Evolutionary conservation across 2,888 invertebrate species (phyloP).

Genomic region (Drosophila nr. perissopoda): DNA sequence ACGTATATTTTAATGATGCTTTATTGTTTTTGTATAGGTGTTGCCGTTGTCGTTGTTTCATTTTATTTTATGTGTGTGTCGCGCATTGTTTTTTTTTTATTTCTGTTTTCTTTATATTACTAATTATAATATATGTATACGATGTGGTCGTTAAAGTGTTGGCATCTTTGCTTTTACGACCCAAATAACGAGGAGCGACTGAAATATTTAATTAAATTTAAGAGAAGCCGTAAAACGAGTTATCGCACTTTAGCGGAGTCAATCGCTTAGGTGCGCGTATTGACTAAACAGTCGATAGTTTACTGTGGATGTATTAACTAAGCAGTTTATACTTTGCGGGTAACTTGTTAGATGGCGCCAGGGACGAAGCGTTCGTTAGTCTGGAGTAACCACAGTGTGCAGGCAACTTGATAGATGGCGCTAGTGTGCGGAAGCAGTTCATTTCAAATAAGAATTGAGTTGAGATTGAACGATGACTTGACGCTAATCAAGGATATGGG

Average conservation of each 20-base stretch:
- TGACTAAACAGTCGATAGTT: slow-evolving; percentile 2
- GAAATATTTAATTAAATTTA: slow-evolving; percentile 37
- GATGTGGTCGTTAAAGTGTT: slow-evolving; percentile 64
- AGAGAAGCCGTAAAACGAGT: slow-evolving; percentile 36
- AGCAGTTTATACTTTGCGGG: neutral
- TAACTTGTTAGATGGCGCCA: neutral
- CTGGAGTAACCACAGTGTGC: neutral
- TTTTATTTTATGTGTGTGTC: slow-evolving; percentile 48
- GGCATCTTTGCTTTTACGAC: slow-evolving; percentile 38
- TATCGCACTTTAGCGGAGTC: slow-evolving; percentile 17
- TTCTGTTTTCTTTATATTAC: slow-evolving; percentile 45
- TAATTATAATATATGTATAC: slow-evolving; percentile 70
- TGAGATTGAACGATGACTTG: neutral
- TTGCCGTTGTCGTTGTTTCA: slow-evolving; percentile 58
- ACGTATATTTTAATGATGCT: slow-evolving; percentile 79
- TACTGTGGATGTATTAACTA: neutral
- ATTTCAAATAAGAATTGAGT: no score
- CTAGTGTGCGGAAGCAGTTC: neutral
- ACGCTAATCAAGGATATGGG: neutral
- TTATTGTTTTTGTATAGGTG: slow-evolving; percentile 78
- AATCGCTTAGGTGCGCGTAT: neutral
- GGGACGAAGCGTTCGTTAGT: neutral
- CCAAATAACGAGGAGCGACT: slow-evolving; percentile 32
- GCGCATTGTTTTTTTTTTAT: slow-evolving; percentile 4
- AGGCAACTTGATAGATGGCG: slow-evolving; percentile 15